phyloP scores from a whole-genome alignment of 2,797 vertebrate genomes.

The Phalanger gymnotis region DNA sequence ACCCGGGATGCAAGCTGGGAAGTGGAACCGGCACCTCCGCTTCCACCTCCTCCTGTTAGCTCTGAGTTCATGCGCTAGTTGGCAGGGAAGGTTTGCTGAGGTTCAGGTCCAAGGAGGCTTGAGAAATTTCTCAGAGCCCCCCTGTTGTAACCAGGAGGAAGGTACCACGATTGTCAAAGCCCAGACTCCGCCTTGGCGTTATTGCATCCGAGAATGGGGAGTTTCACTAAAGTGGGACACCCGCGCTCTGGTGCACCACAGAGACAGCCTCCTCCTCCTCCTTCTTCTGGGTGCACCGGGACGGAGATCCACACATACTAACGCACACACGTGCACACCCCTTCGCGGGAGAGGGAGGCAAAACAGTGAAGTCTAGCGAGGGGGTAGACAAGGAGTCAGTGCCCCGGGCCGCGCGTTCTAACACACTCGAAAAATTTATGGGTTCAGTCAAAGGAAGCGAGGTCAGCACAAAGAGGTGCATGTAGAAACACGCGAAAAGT shows the following conservation, averaged over 20 bases:
- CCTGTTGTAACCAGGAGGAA: background rate
- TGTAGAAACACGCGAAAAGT: background rate
- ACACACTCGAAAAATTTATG: slow-evolving; percentile 50
- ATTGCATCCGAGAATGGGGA: background rate
- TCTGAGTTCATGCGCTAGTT: background rate
- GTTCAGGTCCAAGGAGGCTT: background rate
- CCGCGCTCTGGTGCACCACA: too few species aligned
- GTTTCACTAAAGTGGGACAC: background rate
- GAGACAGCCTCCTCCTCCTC: background rate
- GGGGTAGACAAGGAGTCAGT: background rate
- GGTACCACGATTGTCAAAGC: background rate
- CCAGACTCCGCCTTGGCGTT: background rate
- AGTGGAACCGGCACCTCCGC: background rate
- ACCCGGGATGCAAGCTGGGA: slow-evolving; percentile 26
- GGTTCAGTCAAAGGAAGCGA: slow-evolving; percentile 31
- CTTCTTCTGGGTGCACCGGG: background rate
- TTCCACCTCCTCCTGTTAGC: background rate
- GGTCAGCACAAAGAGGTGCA: slow-evolving; percentile 3
- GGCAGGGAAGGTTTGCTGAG: background rate
- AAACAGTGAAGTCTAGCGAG: slow-evolving; percentile 33
- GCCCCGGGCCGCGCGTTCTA: slow-evolving; percentile 51
- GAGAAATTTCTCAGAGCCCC: background rate
- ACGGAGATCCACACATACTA: background rate
- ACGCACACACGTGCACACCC: background rate
- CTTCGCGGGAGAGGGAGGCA: background rate